Conservation (phyloP, 2,113 vertebrate genomes). For the Periophthalmus modestus region DNA sequence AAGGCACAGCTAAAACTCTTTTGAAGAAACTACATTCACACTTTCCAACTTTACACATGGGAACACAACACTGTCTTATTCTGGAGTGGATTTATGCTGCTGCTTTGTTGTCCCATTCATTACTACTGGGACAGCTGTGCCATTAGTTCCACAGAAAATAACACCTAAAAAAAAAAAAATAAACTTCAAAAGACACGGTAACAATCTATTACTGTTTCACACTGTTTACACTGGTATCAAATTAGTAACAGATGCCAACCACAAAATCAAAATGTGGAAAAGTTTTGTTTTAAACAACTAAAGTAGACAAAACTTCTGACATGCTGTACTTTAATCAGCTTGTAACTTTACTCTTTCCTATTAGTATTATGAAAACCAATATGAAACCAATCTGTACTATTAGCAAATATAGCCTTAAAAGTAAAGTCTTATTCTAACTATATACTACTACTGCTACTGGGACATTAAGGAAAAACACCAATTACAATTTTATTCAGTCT, state of each 20-base stretch:
- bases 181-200: background rate
- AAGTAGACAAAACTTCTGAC: background rate
- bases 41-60: slow-evolving; percentile 1
- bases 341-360: background rate
- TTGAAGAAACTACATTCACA: background rate
- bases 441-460: background rate
- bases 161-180: background rate
- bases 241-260: slow-evolving; percentile 5
- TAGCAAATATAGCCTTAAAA: background rate
- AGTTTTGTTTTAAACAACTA: background rate
- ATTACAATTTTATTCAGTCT: slow-evolving; percentile 18
- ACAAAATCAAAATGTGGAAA: background rate
- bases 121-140: slow-evolving; percentile 3
- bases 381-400: background rate
- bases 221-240: slow-evolving; percentile 2
- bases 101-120: slow-evolving; percentile 2
- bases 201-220: background rate
- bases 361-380: background rate
- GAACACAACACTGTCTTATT: background rate
- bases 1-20: background rate
- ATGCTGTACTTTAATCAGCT: background rate
- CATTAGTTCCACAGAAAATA: slow-evolving; percentile 1
- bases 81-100: background rate
- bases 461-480: slow-evolving; percentile 15
- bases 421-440: background rate